A percentile compares a stretch with the other conserved stretches of the same genome.
Evolutionary conservation across 2,888 invertebrate species (phyloP).

Genomic region (Formica aserva): DNA sequence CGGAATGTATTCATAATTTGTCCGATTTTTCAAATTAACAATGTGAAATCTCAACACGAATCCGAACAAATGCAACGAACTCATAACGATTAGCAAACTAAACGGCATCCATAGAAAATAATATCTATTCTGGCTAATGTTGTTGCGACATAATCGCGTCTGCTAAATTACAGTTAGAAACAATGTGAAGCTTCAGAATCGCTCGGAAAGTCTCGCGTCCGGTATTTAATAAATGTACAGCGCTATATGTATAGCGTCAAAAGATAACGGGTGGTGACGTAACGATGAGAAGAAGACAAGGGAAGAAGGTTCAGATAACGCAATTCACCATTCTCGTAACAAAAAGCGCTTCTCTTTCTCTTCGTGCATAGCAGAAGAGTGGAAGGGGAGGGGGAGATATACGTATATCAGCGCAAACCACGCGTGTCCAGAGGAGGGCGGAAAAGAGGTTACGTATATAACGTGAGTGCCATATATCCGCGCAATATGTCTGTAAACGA

Average conservation of each 20-base stretch:
- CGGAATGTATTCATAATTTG: background rate
- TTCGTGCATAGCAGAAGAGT: conserved; percentile 2
- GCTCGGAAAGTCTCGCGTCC: background rate
- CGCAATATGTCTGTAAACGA: conserved; percentile 43
- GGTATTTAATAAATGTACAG: conserved; percentile 56
- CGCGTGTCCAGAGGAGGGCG: conserved; percentile 46
- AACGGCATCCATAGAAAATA: background rate
- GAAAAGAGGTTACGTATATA: conserved; percentile 45
- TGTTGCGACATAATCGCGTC: background rate
- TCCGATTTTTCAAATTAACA: background rate
- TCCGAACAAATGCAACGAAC: background rate
- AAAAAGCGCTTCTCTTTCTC: conserved; percentile 51
- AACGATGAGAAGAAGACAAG: conserved; percentile 21
- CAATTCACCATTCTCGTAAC: conserved; percentile 59
- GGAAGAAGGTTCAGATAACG: conserved; percentile 60
- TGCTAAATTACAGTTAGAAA: background rate
- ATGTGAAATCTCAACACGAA: background rate
- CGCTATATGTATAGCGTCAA: conserved; percentile 19
- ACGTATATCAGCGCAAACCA: conserved; percentile 28
- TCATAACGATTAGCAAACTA: background rate
- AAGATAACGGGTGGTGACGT: conserved; percentile 56
- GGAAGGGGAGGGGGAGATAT: background rate
- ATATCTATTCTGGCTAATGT: background rate
- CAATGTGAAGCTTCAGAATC: conserved; percentile 18
- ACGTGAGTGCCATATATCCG: conserved; percentile 61